Conservation (phyloP, 2,888 invertebrate genomes). For the Neoaliturus tenellus region DNA sequence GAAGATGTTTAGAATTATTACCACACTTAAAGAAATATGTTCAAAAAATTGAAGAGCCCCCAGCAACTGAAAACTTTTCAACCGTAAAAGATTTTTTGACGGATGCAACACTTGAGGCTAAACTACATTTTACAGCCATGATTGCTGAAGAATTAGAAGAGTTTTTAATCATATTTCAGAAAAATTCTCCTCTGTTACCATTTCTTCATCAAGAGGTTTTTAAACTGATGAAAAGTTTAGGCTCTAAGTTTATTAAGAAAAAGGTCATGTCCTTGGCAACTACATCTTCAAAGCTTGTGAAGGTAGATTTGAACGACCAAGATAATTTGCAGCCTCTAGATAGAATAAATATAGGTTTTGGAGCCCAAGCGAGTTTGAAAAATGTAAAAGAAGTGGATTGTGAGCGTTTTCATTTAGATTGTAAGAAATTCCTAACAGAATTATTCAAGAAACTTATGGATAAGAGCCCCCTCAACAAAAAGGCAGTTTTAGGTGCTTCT, state of each 20-base stretch:
- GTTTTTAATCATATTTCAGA: not conserved
- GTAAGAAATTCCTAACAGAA: not conserved
- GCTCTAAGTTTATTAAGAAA: not conserved
- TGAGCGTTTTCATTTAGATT: not conserved
- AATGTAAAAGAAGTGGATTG: not conserved
- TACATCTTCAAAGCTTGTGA: not conserved
- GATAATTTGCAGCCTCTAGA: not conserved
- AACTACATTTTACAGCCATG: slow-evolving; percentile 14
- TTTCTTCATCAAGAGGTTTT: slow-evolving; percentile 4
- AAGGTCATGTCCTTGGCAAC: not conserved
- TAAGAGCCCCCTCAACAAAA: slow-evolving; percentile 3
- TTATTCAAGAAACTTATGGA: not conserved
- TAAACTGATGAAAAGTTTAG: not conserved
- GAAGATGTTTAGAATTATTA: not conserved
- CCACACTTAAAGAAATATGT: not conserved
- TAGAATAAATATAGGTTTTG: not conserved
- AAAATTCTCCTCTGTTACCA: not conserved
- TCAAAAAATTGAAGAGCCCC: not conserved
- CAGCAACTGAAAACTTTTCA: not conserved
- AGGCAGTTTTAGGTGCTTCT: not conserved
- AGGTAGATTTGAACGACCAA: not conserved
- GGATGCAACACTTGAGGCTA: not conserved
- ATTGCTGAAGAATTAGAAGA: not conserved
- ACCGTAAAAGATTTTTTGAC: not conserved
- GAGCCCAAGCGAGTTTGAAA: not conserved